Evolutionary conservation across 2,113 vertebrate species (phyloP).

Genomic region (Petaurus breviceps): DNA sequence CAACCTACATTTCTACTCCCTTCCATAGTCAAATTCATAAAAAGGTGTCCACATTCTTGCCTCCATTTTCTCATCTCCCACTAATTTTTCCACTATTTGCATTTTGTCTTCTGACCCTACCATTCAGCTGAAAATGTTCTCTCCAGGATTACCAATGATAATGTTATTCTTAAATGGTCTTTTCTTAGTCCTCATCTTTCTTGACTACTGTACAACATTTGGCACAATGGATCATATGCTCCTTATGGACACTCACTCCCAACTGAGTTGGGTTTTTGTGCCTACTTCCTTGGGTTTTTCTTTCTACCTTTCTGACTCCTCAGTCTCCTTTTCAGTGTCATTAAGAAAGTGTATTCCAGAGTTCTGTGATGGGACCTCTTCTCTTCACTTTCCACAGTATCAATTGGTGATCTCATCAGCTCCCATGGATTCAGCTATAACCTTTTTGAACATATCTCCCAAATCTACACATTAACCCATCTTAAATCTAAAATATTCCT

Average conservation of each 20-base stretch:
- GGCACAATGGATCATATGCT: not conserved
- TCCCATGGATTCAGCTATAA: not conserved
- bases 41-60: not conserved
- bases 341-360: not conserved
- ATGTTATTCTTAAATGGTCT: not conserved
- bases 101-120: not conserved
- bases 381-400: not conserved
- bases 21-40: not conserved
- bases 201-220: not conserved
- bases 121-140: not conserved
- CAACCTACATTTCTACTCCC: not conserved
- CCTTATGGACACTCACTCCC: not conserved
- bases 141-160: not conserved
- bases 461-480: not conserved
- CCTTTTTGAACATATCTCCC: not conserved
- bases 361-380: not conserved
- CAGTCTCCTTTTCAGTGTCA: not conserved
- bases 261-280: not conserved
- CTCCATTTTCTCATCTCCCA: not conserved
- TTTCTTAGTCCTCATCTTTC: not conserved
- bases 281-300: not conserved
- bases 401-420: not conserved
- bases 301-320: not conserved
- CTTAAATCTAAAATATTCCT: not conserved
- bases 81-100: not conserved